Percentiles rank a stretch among this genome's conserved stretches.
Conservation (phyloP, 2,113 vertebrate species). For the Tor tambroides region DNA sequence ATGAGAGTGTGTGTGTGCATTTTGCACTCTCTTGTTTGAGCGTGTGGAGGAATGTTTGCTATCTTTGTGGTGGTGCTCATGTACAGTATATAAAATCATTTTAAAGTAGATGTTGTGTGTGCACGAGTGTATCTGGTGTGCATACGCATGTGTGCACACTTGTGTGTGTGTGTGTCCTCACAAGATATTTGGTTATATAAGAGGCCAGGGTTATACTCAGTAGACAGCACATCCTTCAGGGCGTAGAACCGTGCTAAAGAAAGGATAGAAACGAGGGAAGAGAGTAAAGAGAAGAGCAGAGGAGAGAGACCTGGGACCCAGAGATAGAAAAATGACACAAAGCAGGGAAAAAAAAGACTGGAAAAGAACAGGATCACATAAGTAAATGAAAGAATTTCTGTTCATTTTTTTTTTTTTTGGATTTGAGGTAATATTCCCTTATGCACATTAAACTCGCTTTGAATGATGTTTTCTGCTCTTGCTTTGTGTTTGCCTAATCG, state of each 20-base stretch:
- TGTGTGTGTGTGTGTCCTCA: background rate
- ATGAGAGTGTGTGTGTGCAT: background rate
- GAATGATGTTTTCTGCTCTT: background rate
- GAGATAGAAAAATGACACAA: constrained; percentile 32
- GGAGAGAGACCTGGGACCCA: background rate
- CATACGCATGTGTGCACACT: background rate
- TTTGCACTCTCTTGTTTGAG: background rate
- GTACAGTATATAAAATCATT: background rate
- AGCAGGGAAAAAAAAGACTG: background rate
- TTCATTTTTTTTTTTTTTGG: background rate
- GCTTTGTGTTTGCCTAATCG: constrained; percentile 6
- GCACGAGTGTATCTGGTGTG: background rate
- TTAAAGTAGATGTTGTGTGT: background rate
- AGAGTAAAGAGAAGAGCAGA: constrained; percentile 48
- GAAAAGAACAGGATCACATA: background rate
- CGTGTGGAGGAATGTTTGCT: constrained; percentile 4
- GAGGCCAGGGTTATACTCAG: constrained; percentile 36
- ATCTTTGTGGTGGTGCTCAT: background rate
- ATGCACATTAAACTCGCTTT: background rate
- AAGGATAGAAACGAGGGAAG: constrained; percentile 56
- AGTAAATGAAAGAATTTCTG: constrained; percentile 2
- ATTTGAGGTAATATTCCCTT: background rate
- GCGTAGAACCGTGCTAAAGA: constrained; percentile 50
- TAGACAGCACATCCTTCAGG: constrained; percentile 60
- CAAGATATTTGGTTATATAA: constrained; percentile 29